These are phyloP conservation scores for Bedellia somnulentella DNA, from an alignment of 2,888 invertebrate species.

Conservation along the genomic window DNA sequence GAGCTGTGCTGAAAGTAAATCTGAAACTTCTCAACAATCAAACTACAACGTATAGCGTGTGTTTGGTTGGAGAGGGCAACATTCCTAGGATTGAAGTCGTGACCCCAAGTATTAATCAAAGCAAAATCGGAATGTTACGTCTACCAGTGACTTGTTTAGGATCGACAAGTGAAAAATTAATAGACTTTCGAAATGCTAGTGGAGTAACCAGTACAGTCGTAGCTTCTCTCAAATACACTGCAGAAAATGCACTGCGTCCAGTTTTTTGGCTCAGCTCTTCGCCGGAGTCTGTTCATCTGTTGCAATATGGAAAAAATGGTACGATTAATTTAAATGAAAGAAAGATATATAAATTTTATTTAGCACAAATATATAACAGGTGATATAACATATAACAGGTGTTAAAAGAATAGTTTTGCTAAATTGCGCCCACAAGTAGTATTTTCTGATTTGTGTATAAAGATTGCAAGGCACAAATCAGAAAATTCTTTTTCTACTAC, in stretches of 20 bases:
- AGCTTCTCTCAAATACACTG: conserved; percentile 20
- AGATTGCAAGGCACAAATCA: no score
- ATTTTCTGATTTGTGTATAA: no score
- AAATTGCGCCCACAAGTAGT: background rate
- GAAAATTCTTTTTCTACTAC: no score
- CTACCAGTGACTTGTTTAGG: conserved; percentile 47
- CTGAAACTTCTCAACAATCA: conserved; percentile 37
- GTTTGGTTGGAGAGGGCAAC: conserved; percentile 44
- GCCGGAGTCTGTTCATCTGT: conserved; percentile 17
- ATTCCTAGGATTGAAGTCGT: conserved; percentile 40
- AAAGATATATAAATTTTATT: background rate
- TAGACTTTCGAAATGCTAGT: conserved; percentile 35
- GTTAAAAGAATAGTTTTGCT: background rate
- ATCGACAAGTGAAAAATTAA: conserved; percentile 24
- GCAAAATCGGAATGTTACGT: conserved; percentile 21
- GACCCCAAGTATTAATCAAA: conserved; percentile 22
- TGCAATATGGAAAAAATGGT: conserved; percentile 22
- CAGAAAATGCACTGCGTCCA: conserved; percentile 21
- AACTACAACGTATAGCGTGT: conserved; percentile 38
- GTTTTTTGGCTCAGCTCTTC: conserved; percentile 30
- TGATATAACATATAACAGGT: background rate
- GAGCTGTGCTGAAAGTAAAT: conserved; percentile 41
- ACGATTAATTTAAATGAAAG: no score
- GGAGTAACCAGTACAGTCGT: conserved; percentile 25
- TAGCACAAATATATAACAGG: background rate